Evolutionary conservation across 2,113 vertebrate species (phyloP).

Genomic region (Phylloscopus trochiloides): DNA sequence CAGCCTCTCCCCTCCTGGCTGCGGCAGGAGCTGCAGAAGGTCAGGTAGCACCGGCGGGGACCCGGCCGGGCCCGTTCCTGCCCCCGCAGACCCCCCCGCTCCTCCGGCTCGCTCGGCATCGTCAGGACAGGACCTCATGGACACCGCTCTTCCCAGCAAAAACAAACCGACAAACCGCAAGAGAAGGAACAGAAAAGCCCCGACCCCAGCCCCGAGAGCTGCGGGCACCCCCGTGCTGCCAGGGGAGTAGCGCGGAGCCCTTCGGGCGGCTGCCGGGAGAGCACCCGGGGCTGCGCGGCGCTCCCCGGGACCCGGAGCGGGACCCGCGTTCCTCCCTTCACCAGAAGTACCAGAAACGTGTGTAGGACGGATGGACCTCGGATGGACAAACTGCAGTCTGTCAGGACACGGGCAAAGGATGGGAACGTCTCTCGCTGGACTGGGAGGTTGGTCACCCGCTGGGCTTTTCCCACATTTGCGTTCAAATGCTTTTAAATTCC

Average conservation of each 20-base stretch:
- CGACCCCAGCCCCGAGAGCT: neutral
- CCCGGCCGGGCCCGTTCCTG: neutral
- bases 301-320: neutral
- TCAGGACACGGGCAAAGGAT: slow-evolving; percentile 36
- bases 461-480: neutral
- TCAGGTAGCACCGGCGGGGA: slow-evolving; percentile 76
- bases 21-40: slow-evolving; percentile 95
- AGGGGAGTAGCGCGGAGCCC: neutral
- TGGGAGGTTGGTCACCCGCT: slow-evolving; percentile 31
- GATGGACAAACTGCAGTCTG: slow-evolving; percentile 15
- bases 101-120: slow-evolving; percentile 48
- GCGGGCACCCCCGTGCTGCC: slow-evolving; percentile 14
- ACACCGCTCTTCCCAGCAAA: neutral
- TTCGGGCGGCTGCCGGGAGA: slow-evolving; percentile 7
- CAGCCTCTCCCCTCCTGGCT: slow-evolving; percentile 96
- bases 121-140: slow-evolving; percentile 44
- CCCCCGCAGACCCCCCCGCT: neutral
- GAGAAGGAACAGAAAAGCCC: neutral
- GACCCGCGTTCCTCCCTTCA: neutral
- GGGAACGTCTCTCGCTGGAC: slow-evolving; percentile 32
- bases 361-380: slow-evolving; percentile 13
- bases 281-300: neutral
- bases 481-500: neutral
- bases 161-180: neutral
- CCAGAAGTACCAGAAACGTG: neutral